A percentile compares a stretch with the other conserved stretches of the same genome.
Evolutionary conservation across 2,797 vertebrate genomes (phyloP).

Genomic region (Sebastiscus tertius): DNA sequence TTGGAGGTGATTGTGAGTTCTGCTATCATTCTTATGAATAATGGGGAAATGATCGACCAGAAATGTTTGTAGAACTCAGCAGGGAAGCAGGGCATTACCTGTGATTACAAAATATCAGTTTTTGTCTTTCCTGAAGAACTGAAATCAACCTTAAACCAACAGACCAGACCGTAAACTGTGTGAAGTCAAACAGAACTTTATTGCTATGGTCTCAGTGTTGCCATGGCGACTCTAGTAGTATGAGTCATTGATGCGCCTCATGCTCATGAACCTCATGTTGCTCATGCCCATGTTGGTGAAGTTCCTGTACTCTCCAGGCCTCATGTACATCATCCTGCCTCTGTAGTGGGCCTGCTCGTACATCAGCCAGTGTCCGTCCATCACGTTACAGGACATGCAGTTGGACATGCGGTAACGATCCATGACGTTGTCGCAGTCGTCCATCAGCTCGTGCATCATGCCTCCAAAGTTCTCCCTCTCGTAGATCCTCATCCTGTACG

Average conservation of each 20-base stretch:
- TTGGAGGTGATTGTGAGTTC: too few species aligned
- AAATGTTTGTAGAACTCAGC: too few species aligned
- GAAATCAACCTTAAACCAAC: neutral
- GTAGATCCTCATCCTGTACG: conserved; percentile 57
- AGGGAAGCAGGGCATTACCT: too few species aligned
- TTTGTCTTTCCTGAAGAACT: neutral
- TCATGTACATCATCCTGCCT: conserved; percentile 32
- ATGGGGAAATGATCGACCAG: too few species aligned
- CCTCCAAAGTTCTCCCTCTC: conserved; percentile 44
- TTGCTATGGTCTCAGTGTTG: neutral
- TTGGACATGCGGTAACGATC: conserved; percentile 49
- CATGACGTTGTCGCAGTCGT: neutral
- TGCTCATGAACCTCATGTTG: conserved; percentile 45
- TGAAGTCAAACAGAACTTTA: conserved; percentile 11
- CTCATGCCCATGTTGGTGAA: conserved; percentile 30
- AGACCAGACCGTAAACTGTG: neutral
- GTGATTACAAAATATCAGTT: neutral
- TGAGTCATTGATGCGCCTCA: conserved; percentile 50
- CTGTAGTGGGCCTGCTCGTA: conserved; percentile 45
- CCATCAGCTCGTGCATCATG: neutral
- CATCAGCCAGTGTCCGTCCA: conserved; percentile 56
- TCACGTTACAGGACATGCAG: conserved; percentile 57
- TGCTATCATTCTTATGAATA: too few species aligned
- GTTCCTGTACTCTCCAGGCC: conserved; percentile 52
- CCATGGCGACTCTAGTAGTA: neutral